Percentiles rank a stretch among this genome's conserved stretches.
Evolutionary conservation across 92 coral and sea anemone species (phyloP).

Genomic region (Scolanthus callimorphus): DNA sequence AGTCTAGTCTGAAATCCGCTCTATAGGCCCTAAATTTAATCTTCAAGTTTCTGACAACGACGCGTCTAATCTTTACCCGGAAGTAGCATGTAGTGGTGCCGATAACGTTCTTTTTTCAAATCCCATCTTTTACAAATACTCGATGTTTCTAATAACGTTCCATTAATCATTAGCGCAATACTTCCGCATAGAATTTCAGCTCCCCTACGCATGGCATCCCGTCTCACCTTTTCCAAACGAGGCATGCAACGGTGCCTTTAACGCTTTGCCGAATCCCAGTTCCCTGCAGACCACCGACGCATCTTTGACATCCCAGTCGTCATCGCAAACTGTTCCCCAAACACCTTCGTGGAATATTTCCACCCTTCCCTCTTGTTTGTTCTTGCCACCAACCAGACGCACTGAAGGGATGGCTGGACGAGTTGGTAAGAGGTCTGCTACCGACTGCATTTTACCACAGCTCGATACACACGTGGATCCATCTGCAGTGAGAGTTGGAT

Average conservation of each 20-base stretch:
- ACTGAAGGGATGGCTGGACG: constrained; percentile 63
- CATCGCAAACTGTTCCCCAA: constrained; percentile 92
- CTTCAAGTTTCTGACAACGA: too few species aligned
- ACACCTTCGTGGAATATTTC: constrained; percentile 67
- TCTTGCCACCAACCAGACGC: constrained; percentile 63
- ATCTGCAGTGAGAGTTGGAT: too few species aligned
- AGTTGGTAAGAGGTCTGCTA: constrained; percentile 52
- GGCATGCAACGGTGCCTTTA: constrained; percentile 35
- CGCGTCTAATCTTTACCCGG: too few species aligned
- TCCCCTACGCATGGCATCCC: too few species aligned
- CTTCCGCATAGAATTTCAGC: too few species aligned
- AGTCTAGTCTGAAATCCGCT: too few species aligned
- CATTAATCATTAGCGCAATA: too few species aligned
- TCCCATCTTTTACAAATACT: too few species aligned
- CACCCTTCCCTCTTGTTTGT: constrained; percentile 78
- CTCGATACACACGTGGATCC: constrained; percentile 29
- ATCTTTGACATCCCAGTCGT: constrained; percentile 53
- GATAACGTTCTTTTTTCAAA: too few species aligned
- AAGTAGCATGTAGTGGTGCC: too few species aligned
- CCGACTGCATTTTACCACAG: constrained; percentile 48
- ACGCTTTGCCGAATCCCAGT: constrained; percentile 76
- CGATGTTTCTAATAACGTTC: too few species aligned
- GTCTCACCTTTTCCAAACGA: constrained; percentile 61
- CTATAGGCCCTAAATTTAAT: too few species aligned
- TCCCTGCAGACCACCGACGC: constrained; percentile 74